phyloP scores from a whole-genome alignment of 2,888 invertebrate species.

The Rhingia campestris region DNA sequence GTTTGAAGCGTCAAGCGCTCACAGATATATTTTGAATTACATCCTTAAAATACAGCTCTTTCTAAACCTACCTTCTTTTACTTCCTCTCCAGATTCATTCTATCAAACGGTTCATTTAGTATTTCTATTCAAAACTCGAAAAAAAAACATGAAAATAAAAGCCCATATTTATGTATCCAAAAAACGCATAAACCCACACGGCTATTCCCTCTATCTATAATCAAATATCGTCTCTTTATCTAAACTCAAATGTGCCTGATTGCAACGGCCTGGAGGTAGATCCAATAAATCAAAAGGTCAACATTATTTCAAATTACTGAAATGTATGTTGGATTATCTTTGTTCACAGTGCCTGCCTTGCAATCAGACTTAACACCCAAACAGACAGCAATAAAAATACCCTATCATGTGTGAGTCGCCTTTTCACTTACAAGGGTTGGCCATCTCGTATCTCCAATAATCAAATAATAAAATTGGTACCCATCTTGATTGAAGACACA shows the following conservation, averaged over 20 bases:
- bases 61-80: too few relatives aligned
- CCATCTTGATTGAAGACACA: slow-evolving; percentile 10
- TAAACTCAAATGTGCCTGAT: slow-evolving; percentile 27
- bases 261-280: slow-evolving; percentile 35
- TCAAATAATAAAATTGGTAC: slow-evolving; percentile 62
- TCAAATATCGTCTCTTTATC: neutral
- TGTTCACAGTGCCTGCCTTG: slow-evolving; percentile 19
- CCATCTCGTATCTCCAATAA: slow-evolving; percentile 43
- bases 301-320: slow-evolving; percentile 24
- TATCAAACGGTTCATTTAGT: too few relatives aligned
- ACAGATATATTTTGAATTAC: too few relatives aligned
- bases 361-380: slow-evolving; percentile 42
- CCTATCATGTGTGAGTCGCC: slow-evolving; percentile 40
- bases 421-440: slow-evolving; percentile 24
- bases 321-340: slow-evolving; percentile 7
- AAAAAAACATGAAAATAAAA: too few relatives aligned
- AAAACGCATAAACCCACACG: too few relatives aligned
- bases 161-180: too few relatives aligned
- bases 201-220: neutral
- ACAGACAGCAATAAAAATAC: slow-evolving; percentile 53
- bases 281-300: slow-evolving; percentile 70
- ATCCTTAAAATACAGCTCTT: too few relatives aligned
- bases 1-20: too few relatives aligned
- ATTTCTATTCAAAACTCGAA: too few relatives aligned
- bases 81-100: too few relatives aligned